Conservation (phyloP, 2,113 vertebrate species). For the Ariopsis seemanni region DNA sequence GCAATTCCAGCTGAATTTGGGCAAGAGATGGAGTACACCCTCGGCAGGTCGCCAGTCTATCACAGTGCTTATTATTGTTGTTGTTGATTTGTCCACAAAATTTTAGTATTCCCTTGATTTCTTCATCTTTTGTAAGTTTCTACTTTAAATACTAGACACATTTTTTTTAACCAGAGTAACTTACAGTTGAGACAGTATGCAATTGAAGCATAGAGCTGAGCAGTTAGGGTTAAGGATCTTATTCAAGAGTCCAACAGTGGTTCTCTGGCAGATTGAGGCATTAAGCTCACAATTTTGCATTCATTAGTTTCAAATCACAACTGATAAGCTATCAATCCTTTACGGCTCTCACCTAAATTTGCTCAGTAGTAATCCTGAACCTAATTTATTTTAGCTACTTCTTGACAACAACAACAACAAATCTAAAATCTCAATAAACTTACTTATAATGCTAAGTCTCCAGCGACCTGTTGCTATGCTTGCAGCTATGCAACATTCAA, state of each 20-base stretch:
- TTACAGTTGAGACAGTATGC: not conserved
- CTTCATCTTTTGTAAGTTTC: not conserved
- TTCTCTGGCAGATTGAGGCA: not conserved
- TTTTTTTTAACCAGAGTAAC: not conserved
- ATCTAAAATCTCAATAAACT: not conserved
- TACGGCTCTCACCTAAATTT: not conserved
- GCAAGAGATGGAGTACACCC: too few species aligned
- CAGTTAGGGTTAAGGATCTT: not conserved
- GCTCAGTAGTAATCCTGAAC: not conserved
- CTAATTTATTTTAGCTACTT: not conserved
- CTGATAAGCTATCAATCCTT: not conserved
- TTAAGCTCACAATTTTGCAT: not conserved
- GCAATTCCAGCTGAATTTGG: too few species aligned
- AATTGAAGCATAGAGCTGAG: not conserved
- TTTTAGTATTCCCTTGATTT: not conserved
- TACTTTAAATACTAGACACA: not conserved
- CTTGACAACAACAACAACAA: not conserved
- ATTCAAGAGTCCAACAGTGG: not conserved
- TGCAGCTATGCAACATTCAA: slow-evolving; percentile 29
- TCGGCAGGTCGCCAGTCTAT: too few species aligned
- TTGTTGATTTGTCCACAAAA: not conserved
- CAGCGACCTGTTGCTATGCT: slow-evolving; percentile 42
- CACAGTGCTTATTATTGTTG: not conserved
- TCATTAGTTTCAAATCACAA: not conserved
- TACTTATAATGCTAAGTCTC: not conserved